Conservation (phyloP, 2,113 vertebrate genomes). For the Amphilophus citrinellus region DNA sequence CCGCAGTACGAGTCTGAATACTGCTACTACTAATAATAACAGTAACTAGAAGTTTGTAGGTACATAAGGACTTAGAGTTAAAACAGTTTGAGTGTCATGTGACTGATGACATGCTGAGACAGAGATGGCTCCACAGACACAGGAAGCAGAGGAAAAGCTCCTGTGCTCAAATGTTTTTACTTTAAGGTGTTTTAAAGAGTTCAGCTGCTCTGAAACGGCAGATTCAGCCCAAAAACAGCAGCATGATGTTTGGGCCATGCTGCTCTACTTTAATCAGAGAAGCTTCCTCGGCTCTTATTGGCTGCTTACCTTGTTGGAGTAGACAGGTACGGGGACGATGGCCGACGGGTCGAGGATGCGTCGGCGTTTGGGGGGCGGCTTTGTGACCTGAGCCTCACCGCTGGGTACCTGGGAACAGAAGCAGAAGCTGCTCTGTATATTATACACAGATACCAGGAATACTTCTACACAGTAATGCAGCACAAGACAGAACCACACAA, state of each 20-base stretch:
- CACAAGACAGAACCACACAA: background rate
- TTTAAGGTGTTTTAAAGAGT: too few relatives aligned
- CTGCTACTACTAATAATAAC: too few relatives aligned
- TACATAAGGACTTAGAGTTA: too few relatives aligned
- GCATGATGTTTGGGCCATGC: background rate
- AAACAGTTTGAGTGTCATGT: too few relatives aligned
- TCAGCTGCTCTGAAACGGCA: too few relatives aligned
- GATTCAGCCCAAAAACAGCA: background rate
- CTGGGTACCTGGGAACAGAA: conserved; percentile 36
- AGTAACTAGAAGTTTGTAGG: too few relatives aligned
- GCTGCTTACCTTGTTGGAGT: conserved; percentile 73
- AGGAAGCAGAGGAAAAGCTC: too few relatives aligned
- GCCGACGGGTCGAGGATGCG: conserved; percentile 75
- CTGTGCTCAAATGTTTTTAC: too few relatives aligned
- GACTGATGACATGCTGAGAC: too few relatives aligned
- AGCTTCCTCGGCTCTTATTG: background rate
- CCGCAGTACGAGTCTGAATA: too few relatives aligned
- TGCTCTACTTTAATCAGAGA: background rate
- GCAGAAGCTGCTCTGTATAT: background rate
- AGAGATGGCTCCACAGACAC: too few relatives aligned
- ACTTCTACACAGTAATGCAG: background rate
- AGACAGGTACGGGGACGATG: conserved; percentile 74
- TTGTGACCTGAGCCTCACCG: conserved; percentile 24
- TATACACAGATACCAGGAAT: background rate
- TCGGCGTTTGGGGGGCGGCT: conserved; percentile 73